Base-by-base conservation (phyloP, 1,140 invertebrate genomes). In the Anagrus nilaparvatae region DNA sequence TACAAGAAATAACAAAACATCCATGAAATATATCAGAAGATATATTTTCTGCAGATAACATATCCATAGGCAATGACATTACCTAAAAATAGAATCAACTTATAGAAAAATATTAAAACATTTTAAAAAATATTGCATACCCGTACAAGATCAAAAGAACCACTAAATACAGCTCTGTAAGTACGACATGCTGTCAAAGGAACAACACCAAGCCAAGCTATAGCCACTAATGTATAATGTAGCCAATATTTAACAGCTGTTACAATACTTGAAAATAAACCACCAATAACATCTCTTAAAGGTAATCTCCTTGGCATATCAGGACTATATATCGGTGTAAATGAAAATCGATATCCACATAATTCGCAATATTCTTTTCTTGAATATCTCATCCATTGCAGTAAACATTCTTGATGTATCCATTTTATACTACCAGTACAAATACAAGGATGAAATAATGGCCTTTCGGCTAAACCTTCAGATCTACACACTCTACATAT, bases 381-480 rank as follows among this genome's bases (percentile, higher is more conserved):
- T 31, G 92, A 97, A 65, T 98, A 97, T 41, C 84, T 75, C 82
- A 89, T 88, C 86, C 86, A 89, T 65, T 88, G 86, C 45, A 88
- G 77, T 23, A 89, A 67, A 61, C 85, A 91, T 57, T 89, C 85
- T 63, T 97, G 94, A 67, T 99, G 96, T 32, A 99, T 97, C 75
- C 87, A 99, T 72, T 97, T 98, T 46, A 99, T 99, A 48, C 89
- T 96, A 30, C 96, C 96, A 9, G 93, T 97, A 64, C 96, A 99
- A 37, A 98, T 94, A 67, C 96, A 99, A 0, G 96, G 96, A 71
- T 99, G 92, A 63, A 93, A 99, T 4, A 97, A 69, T 1, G 88
- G 90, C 49, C 89, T 75, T 47, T 92, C 88, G 8, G 75, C 55
- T 20, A 82, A 71, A 25, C 84, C 92, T 61, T 99, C 94, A 48